A percentile compares a stretch with the other conserved stretches of the same genome.
Conservation (phyloP, 2,113 vertebrate genomes). For the Neogale vison region DNA sequence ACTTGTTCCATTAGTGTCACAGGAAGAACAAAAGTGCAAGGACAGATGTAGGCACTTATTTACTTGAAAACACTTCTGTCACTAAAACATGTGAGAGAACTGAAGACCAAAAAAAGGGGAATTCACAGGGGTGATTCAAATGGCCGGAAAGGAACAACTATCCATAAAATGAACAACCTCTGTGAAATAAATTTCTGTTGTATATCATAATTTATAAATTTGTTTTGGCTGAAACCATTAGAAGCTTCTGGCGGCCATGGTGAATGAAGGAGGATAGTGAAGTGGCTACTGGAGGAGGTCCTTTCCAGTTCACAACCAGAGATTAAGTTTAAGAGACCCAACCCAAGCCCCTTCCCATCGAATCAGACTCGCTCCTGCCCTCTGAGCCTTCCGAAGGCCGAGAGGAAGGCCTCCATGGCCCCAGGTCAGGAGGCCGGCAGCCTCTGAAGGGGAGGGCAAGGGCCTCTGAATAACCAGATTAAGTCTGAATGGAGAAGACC, state of each 20-base stretch:
- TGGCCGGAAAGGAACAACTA: constrained; percentile 46
- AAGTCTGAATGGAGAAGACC: constrained; percentile 66
- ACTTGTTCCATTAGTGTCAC: not conserved
- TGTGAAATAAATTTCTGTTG: not conserved
- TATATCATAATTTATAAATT: not conserved
- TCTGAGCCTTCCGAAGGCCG: not conserved
- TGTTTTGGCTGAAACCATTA: not conserved
- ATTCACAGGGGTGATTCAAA: not conserved
- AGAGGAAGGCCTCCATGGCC: constrained; percentile 47
- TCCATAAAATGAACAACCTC: constrained; percentile 53
- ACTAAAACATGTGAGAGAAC: constrained; percentile 15
- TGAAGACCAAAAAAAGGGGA: not conserved
- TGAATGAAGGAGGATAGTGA: not conserved
- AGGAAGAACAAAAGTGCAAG: not conserved
- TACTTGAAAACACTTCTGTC: not conserved
- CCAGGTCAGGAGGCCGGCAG: not conserved
- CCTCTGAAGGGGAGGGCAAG: constrained; percentile 27
- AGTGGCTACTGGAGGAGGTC: not conserved
- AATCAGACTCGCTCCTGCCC: not conserved
- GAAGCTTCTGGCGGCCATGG: constrained; percentile 14
- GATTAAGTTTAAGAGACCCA: constrained; percentile 57
- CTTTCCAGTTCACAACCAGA: constrained; percentile 17
- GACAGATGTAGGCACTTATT: not conserved
- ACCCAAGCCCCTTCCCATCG: constrained; percentile 14
- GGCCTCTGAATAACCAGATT: constrained; percentile 64